Percentiles rank a stretch among this genome's conserved stretches.
Conservation (phyloP, 2,888 invertebrate genomes). For the Craniophora ligustri region DNA sequence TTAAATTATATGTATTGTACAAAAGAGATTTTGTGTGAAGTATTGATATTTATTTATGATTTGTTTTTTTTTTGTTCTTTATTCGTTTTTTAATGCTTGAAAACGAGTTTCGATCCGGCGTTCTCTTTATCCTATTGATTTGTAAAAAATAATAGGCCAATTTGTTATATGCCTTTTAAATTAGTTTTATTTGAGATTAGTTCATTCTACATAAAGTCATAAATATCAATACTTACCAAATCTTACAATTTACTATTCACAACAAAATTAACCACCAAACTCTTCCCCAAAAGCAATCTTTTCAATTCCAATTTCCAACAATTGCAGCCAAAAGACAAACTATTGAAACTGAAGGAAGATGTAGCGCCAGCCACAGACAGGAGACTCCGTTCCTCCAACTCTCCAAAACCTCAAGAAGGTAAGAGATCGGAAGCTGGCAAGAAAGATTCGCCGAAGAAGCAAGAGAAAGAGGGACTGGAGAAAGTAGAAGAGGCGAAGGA, state of each 20-base stretch:
- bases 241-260: no score
- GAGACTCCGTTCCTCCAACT: conserved; percentile 76
- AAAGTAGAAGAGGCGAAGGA: conserved; percentile 33
- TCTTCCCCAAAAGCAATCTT: not conserved
- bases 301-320: not conserved
- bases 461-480: conserved; percentile 46
- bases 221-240: not conserved
- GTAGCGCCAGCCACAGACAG: conserved; percentile 68
- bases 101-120: not conserved
- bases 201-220: no score
- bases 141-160: no score
- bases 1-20: not conserved
- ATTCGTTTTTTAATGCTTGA: no score
- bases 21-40: not conserved
- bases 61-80: no score
- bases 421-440: conserved; percentile 33
- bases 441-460: conserved; percentile 40
- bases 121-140: no score
- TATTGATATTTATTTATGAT: not conserved
- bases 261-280: no score
- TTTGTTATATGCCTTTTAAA: no score
- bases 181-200: no score
- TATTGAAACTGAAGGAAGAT: conserved; percentile 77
- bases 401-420: conserved; percentile 68
- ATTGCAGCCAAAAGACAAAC: conserved; percentile 79